A percentile compares a stretch with the other conserved stretches of the same genome.
These are phyloP conservation scores for Ammodytes marinus DNA, from an alignment of 2,113 vertebrate species.

Conservation along the genomic window DNA sequence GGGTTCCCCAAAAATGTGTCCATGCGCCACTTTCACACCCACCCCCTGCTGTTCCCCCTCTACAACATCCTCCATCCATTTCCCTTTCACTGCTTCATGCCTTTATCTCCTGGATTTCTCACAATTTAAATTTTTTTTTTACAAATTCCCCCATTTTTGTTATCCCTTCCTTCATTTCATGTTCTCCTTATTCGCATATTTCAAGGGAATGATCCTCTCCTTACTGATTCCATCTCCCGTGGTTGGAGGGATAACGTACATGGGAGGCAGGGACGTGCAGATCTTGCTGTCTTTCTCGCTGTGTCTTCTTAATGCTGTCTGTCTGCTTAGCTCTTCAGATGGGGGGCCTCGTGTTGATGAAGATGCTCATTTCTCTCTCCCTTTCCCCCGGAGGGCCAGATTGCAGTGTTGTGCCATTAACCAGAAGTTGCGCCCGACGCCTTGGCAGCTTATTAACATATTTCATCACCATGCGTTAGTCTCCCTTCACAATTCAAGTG, in stretches of 20 bases:
- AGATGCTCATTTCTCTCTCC: conserved; percentile 80
- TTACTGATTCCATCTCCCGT: conserved; percentile 47
- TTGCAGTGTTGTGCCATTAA: conserved; percentile 84
- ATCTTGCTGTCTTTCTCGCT: no score
- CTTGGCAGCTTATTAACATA: conserved; percentile 84
- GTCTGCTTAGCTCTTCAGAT: conserved; percentile 39
- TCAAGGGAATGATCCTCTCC: conserved; percentile 55
- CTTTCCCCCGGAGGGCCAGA: conserved; percentile 78
- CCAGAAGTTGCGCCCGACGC: conserved; percentile 76
- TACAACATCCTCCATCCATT: conserved; percentile 18
- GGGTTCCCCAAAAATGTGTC: conserved; percentile 38
- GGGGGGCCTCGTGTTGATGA: conserved; percentile 72
- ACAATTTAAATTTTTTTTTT: not conserved
- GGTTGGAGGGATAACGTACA: conserved; percentile 64
- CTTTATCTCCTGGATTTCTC: conserved; percentile 4
- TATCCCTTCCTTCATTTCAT: conserved; percentile 24
- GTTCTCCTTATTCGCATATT: conserved; percentile 54
- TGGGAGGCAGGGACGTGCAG: conserved; percentile 38
- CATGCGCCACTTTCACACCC: conserved; percentile 45
- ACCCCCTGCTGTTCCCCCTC: conserved; percentile 23
- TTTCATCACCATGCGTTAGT: conserved; percentile 71
- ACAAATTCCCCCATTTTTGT: not conserved
- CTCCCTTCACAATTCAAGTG: conserved; percentile 60
- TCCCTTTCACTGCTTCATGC: conserved; percentile 1
- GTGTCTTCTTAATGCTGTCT: conserved; percentile 30